Percentiles rank a stretch among this genome's conserved stretches.
Conservation (phyloP, 1,140 invertebrate genomes). For the Sipha flava region DNA sequence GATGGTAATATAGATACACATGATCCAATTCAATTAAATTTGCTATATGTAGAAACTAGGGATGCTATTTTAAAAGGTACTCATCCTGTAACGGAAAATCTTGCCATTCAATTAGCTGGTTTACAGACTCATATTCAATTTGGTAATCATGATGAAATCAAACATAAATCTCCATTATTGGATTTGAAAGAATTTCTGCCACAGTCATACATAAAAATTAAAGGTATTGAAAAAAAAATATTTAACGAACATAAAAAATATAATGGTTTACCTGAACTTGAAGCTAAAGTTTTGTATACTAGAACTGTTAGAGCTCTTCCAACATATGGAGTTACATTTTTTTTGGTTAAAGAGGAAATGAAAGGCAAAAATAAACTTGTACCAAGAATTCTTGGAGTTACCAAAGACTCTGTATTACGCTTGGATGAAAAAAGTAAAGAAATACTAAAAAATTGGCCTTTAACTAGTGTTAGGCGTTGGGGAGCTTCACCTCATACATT, state of each 20-base stretch:
- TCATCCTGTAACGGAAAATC: slow-evolving; percentile 92
- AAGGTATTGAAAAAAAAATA: slow-evolving; percentile 93
- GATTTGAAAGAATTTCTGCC: slow-evolving; percentile 89
- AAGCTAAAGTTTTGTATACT: slow-evolving; percentile 93
- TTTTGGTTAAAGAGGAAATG: slow-evolving; percentile 97
- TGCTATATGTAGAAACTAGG: slow-evolving; percentile 90
- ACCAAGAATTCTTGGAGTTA: slow-evolving; percentile 91
- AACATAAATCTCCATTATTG: slow-evolving; percentile 87
- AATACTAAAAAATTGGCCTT: slow-evolving; percentile 85
- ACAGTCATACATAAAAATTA: slow-evolving; percentile 86
- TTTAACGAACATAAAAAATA: slow-evolving; percentile 81
- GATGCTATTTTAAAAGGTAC: slow-evolving; percentile 94
- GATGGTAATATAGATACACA: slow-evolving; percentile 97
- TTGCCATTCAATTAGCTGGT: slow-evolving; percentile 92
- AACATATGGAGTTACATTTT: slow-evolving; percentile 98
- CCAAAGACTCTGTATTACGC: slow-evolving; percentile 91
- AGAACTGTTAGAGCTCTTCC: slow-evolving; percentile 84
- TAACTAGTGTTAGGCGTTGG: slow-evolving; percentile 93
- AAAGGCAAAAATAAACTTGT: slow-evolving; percentile 95
- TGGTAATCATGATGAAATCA: slow-evolving; percentile 84
- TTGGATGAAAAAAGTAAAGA: slow-evolving; percentile 97
- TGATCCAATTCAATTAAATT: slow-evolving; percentile 92
- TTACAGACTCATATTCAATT: slow-evolving; percentile 98
- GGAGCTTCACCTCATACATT: slow-evolving; percentile 96
- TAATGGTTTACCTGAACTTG: slow-evolving; percentile 71